phyloP scores from a whole-genome alignment of 2,113 vertebrate genomes.

The Lagopus leucura region DNA sequence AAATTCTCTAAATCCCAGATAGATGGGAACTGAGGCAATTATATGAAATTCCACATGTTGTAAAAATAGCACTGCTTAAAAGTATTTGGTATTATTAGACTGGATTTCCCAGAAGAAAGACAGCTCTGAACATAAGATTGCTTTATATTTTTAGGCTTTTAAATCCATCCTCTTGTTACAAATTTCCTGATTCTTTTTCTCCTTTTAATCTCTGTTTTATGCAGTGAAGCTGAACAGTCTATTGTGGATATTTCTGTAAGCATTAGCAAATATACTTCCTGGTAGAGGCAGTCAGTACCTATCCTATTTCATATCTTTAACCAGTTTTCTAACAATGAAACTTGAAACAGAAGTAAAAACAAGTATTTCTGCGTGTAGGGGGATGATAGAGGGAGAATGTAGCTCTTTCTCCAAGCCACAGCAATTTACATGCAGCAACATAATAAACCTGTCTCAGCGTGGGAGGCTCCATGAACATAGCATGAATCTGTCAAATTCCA shows the following conservation, averaged over 20 bases:
- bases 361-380: background rate
- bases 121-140: background rate
- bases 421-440: constrained; percentile 1
- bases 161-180: constrained; percentile 44
- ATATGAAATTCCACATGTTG: background rate
- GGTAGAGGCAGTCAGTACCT: background rate
- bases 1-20: constrained; percentile 31
- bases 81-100: constrained; percentile 9
- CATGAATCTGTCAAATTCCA: constrained; percentile 40
- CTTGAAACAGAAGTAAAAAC: background rate
- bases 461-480: background rate
- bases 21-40: background rate
- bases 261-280: background rate
- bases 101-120: constrained; percentile 26
- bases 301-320: background rate
- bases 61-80: constrained; percentile 25
- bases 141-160: constrained; percentile 32
- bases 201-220: background rate
- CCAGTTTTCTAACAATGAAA: background rate
- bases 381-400: background rate
- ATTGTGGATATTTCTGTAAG: constrained; percentile 13
- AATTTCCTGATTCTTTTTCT: background rate
- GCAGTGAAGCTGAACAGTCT: background rate
- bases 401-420: background rate
- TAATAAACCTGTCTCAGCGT: constrained; percentile 44